phyloP scores from a whole-genome alignment of 2,797 vertebrate species.

The Myotis planiceps region DNA sequence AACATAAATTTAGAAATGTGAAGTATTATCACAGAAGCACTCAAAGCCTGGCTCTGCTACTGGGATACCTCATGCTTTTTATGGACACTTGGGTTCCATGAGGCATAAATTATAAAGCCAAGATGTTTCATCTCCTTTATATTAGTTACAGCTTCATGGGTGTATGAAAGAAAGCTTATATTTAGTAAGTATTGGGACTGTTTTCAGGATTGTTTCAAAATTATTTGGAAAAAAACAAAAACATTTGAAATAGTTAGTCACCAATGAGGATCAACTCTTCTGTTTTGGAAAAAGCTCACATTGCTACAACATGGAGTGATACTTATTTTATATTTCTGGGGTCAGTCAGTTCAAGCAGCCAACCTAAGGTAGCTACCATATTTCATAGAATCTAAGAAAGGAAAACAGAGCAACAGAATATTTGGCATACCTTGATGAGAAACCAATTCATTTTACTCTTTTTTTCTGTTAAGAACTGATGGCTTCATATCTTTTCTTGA shows the following conservation, averaged over 20 bases:
- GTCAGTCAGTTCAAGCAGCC: background rate
- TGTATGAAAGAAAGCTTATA: background rate
- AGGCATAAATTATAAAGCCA: background rate
- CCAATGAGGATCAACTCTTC: background rate
- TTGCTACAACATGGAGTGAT: background rate
- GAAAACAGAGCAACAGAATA: background rate
- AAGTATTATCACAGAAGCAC: background rate
- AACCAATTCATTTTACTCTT: background rate
- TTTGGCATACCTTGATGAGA: background rate
- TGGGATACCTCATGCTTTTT: background rate
- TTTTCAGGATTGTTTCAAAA: background rate
- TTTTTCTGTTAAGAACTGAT: background rate
- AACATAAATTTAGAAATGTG: background rate
- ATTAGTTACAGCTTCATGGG: background rate
- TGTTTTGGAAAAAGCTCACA: background rate
- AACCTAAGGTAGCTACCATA: background rate
- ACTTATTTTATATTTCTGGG: background rate
- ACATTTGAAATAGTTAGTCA: background rate
- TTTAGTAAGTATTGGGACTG: background rate
- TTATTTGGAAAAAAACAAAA: slow-evolving; percentile 7
- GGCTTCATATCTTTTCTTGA: background rate
- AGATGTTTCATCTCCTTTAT: background rate
- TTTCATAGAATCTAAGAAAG: slow-evolving; percentile 2
- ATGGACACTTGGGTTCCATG: background rate
- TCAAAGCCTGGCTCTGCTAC: background rate